A percentile compares a stretch with the other conserved stretches of the same genome.
phyloP scores from a whole-genome alignment of 2,888 invertebrate genomes.

The Zygogramma bicolorata region DNA sequence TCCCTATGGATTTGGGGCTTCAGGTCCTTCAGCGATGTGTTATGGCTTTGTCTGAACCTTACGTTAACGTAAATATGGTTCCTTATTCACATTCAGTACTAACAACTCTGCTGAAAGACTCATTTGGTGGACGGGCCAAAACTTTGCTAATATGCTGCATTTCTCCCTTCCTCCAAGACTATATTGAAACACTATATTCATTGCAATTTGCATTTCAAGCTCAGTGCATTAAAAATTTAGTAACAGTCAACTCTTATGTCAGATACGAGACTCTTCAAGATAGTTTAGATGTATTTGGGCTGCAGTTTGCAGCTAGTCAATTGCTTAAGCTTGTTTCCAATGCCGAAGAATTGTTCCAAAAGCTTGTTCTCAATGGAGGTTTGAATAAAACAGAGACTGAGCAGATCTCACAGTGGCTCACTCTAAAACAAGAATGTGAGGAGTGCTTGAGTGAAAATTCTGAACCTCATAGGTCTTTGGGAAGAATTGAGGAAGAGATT shows the following conservation, averaged over 20 bases:
- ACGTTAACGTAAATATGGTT: constrained; percentile 51
- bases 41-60: constrained; percentile 69
- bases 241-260: constrained; percentile 76
- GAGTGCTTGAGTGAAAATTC: constrained; percentile 77
- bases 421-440: constrained; percentile 88
- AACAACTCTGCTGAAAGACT: constrained; percentile 78
- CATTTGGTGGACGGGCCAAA: constrained; percentile 82
- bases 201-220: constrained; percentile 77
- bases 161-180: constrained; percentile 77
- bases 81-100: constrained; percentile 76
- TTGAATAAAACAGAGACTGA: constrained; percentile 79
- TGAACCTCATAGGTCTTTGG: constrained; percentile 69
- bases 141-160: constrained; percentile 80
- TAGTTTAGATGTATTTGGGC: constrained; percentile 72
- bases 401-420: constrained; percentile 86
- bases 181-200: constrained; percentile 77
- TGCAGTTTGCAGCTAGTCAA: constrained; percentile 86
- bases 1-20: constrained; percentile 74
- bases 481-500: constrained; percentile 70
- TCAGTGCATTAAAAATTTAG: constrained; percentile 77
- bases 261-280: constrained; percentile 58
- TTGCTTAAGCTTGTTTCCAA: constrained; percentile 86
- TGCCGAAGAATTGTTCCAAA: constrained; percentile 86
- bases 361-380: constrained; percentile 77
- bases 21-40: constrained; percentile 77